Evolutionary conservation across 2,113 vertebrate genomes (phyloP).

Genomic region (Microcebus jonahi): DNA sequence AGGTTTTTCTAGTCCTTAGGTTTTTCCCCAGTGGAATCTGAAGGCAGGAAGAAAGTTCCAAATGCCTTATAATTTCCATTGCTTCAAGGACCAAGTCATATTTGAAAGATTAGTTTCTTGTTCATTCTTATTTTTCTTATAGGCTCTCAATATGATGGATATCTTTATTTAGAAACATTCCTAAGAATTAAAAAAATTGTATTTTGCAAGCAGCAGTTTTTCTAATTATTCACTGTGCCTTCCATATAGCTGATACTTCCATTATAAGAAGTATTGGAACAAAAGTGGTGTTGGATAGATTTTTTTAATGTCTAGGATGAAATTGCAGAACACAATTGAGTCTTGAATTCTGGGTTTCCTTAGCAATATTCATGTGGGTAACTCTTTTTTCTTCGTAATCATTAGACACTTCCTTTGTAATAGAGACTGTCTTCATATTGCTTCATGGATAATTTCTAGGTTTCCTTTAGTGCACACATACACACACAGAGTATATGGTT

Average conservation of each 20-base stretch:
- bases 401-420: not conserved
- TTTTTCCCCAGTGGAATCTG: not conserved
- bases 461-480: not conserved
- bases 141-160: not conserved
- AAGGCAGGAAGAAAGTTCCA: not conserved
- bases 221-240: constrained; percentile 58
- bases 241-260: not conserved
- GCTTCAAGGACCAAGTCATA: not conserved
- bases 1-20: not conserved
- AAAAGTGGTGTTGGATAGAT: constrained; percentile 46
- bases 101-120: not conserved
- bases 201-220: not conserved
- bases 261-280: constrained; percentile 41
- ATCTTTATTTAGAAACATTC: not conserved
- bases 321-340: constrained; percentile 66
- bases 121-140: not conserved
- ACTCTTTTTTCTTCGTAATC: constrained; percentile 19
- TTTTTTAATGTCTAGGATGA: constrained; percentile 49
- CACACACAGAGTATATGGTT: not conserved
- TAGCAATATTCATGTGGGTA: constrained; percentile 24
- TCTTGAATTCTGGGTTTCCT: constrained; percentile 67
- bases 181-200: not conserved
- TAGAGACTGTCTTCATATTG: constrained; percentile 3
- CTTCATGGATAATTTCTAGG: not conserved
- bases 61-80: not conserved